A percentile compares a stretch with the other conserved stretches of the same genome.
phyloP scores from a whole-genome alignment of 2,113 vertebrate genomes.

The Myotis brandtii region DNA sequence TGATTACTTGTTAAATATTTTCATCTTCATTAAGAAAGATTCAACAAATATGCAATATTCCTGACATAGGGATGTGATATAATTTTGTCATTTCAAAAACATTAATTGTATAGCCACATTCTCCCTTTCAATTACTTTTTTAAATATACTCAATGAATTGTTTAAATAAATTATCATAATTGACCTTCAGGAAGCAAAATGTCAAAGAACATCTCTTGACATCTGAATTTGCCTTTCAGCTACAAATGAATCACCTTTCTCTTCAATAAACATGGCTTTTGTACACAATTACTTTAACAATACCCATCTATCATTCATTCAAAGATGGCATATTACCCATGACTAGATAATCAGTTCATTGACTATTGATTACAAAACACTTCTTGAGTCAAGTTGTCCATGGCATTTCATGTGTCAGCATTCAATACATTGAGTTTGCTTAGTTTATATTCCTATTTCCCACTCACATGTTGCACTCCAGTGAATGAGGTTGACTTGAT shows the following conservation, averaged over 20 bases:
- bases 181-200: neutral
- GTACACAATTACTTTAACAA: slow-evolving; percentile 4
- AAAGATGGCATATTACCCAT: neutral
- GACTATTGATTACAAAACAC: slow-evolving; percentile 43
- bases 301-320: neutral
- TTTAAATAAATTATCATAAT: slow-evolving; percentile 46
- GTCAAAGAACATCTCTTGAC: neutral
- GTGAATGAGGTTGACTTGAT: neutral
- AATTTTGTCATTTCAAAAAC: slow-evolving; percentile 12
- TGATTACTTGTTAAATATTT: neutral
- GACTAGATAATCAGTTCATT: neutral
- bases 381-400: neutral
- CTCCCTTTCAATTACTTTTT: slow-evolving; percentile 12
- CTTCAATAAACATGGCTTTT: neutral
- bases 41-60: neutral
- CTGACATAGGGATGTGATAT: neutral
- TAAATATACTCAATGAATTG: slow-evolving; percentile 27
- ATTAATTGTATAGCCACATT: neutral
- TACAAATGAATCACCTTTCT: slow-evolving; percentile 45
- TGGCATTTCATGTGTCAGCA: neutral
- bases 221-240: slow-evolving; percentile 40
- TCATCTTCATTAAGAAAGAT: neutral
- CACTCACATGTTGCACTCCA: neutral
- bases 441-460: neutral
- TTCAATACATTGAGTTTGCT: neutral